phyloP scores from a whole-genome alignment of 2,113 vertebrate genomes.

The Malaclemys terrapin region DNA sequence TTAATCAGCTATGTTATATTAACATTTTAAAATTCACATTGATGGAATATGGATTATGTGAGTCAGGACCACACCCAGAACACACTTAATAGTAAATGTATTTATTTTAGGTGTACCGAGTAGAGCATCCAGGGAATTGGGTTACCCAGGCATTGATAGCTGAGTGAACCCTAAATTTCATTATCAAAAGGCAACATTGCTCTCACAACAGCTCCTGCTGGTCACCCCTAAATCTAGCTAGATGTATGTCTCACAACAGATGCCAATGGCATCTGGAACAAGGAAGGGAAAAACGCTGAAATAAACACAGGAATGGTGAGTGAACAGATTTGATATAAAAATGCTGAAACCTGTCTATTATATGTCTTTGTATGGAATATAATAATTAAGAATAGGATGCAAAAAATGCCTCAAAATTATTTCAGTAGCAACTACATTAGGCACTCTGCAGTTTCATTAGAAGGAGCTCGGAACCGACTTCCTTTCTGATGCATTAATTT shows the following conservation, averaged over 20 bases:
- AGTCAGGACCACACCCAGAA: not conserved
- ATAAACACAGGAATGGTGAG: conserved; percentile 48
- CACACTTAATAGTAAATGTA: not conserved
- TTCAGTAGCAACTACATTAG: conserved; percentile 51
- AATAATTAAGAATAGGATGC: not conserved
- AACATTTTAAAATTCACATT: conserved; percentile 57
- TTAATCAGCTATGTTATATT: conserved; percentile 55
- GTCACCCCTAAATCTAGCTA: not conserved
- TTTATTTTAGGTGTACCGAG: not conserved
- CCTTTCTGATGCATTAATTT: conserved; percentile 12
- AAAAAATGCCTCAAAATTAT: conserved; percentile 2
- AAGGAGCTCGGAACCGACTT: conserved; percentile 5
- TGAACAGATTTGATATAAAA: conserved; percentile 48
- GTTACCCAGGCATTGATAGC: not conserved
- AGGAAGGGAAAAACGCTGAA: conserved; percentile 59
- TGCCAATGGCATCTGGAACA: conserved; percentile 66
- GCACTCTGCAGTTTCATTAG: not conserved
- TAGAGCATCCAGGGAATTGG: not conserved
- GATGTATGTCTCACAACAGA: conserved; percentile 67
- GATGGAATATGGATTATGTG: conserved; percentile 9
- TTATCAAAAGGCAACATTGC: conserved; percentile 27
- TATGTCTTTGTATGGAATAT: conserved; percentile 4
- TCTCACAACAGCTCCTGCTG: not conserved
- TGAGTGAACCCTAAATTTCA: conserved; percentile 8
- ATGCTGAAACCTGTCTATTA: accelerated